Evolutionary conservation across 1,140 invertebrate species (phyloP).

Genomic region (Psilanteris sp.): DNA sequence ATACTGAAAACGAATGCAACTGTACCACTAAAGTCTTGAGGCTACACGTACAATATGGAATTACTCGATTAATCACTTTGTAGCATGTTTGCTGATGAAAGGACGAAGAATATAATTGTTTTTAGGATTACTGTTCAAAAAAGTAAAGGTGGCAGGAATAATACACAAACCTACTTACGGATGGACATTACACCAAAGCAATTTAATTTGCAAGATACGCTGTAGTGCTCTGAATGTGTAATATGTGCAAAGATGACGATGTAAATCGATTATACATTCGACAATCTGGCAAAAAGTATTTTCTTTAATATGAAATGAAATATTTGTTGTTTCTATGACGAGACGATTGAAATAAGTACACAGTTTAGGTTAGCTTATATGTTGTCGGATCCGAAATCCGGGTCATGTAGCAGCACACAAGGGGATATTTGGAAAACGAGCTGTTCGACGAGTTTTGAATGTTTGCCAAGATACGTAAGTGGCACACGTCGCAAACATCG

Average conservation of each 20-base stretch:
- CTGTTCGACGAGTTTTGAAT: conserved; percentile 45
- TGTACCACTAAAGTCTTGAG: conserved; percentile 62
- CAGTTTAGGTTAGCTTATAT: conserved; percentile 47
- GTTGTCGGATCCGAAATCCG: conserved; percentile 36
- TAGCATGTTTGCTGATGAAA: conserved; percentile 63
- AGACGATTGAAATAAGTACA: conserved; percentile 47
- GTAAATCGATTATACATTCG: too few species aligned
- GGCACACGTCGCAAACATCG: conserved; percentile 36
- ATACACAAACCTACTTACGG: too few species aligned
- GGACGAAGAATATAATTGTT: conserved; percentile 43
- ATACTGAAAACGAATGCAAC: too few species aligned
- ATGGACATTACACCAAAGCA: too few species aligned
- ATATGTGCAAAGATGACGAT: too few species aligned
- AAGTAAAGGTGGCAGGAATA: conserved; percentile 19
- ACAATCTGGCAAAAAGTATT: too few species aligned
- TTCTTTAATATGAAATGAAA: too few species aligned
- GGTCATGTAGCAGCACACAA: conserved; percentile 49
- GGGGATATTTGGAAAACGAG: conserved; percentile 56
- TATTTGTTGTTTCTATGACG: conserved; percentile 30
- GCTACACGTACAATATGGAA: conserved; percentile 63
- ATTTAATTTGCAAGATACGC: too few species aligned
- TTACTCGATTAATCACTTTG: conserved; percentile 77
- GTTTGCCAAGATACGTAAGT: conserved; percentile 54
- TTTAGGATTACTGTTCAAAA: conserved; percentile 33
- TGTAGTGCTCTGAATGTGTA: too few species aligned